phyloP scores from a whole-genome alignment of 2,113 vertebrate genomes.

The Dermatemys mawii region DNA sequence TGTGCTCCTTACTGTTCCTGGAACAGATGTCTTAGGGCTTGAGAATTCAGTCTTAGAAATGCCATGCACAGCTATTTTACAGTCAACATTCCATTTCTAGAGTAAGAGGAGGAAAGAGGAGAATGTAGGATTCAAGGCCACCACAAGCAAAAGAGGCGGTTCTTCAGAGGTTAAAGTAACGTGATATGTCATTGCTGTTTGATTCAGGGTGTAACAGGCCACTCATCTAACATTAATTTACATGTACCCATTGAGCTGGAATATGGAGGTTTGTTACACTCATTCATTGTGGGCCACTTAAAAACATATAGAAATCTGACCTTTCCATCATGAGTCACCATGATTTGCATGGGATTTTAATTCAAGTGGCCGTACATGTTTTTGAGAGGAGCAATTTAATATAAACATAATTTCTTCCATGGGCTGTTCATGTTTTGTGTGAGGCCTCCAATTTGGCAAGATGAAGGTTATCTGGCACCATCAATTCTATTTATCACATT shows the following conservation, averaged over 20 bases:
- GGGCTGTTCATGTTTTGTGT: background rate
- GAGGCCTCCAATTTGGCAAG: background rate
- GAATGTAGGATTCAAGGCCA: background rate
- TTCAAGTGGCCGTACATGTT: background rate
- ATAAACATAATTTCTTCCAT: background rate
- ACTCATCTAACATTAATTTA: background rate
- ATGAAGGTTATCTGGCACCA: fast-evolving
- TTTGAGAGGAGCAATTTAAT: background rate
- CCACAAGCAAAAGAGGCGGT: background rate
- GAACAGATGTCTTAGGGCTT: background rate
- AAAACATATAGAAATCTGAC: background rate
- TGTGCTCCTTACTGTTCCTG: background rate
- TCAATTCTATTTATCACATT: fast-evolving
- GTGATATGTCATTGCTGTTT: background rate
- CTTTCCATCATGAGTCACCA: background rate
- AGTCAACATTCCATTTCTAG: background rate
- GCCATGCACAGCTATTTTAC: background rate
- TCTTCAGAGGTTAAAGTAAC: background rate
- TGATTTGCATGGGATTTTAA: background rate
- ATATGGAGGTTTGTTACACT: background rate
- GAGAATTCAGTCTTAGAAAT: conserved; percentile 3
- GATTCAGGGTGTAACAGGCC: background rate
- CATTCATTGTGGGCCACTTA: too few relatives aligned
- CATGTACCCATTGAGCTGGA: background rate
- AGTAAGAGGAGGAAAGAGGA: background rate